phyloP scores from a whole-genome alignment of 2,888 invertebrate genomes.

The Nowickia ferox region DNA sequence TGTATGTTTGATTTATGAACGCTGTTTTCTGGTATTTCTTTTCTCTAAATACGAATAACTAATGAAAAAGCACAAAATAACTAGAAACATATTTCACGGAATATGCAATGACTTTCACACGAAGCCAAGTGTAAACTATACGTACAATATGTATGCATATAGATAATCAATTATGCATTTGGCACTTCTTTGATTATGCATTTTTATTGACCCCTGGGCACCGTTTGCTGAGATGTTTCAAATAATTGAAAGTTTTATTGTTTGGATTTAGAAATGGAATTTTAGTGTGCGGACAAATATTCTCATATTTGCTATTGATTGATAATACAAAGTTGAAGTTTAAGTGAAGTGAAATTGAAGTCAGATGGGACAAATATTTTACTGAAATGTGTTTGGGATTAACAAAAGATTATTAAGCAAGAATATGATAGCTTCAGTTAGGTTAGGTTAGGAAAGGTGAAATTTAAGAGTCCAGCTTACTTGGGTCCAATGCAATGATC shows the following conservation, averaged over 20 bases:
- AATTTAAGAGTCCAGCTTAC: too few species aligned
- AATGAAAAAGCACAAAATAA: constrained; percentile 1
- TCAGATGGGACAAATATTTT: too few species aligned
- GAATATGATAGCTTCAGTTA: too few species aligned
- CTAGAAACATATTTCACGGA: neutral
- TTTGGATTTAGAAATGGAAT: neutral
- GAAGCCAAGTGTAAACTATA: neutral
- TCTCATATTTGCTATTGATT: neutral
- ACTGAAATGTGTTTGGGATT: too few species aligned
- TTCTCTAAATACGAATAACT: neutral
- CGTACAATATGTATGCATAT: too few species aligned
- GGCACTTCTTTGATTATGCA: constrained; percentile 2
- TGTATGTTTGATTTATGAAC: constrained; percentile 23
- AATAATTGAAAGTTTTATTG: constrained; percentile 15
- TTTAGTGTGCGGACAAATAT: neutral
- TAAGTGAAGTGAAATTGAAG: neutral
- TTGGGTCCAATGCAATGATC: too few species aligned
- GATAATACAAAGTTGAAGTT: neutral
- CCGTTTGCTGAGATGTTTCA: neutral
- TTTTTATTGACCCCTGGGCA: neutral
- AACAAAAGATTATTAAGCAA: too few species aligned
- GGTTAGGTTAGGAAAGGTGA: too few species aligned
- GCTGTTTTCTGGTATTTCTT: neutral
- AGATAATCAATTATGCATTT: constrained; percentile 52
- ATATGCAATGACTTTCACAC: constrained; percentile 14